A percentile compares a stretch with the other conserved stretches of the same genome.
Evolutionary conservation across 1,140 invertebrate genomes (phyloP).

Genomic region (Cyphomyrmex costatus): DNA sequence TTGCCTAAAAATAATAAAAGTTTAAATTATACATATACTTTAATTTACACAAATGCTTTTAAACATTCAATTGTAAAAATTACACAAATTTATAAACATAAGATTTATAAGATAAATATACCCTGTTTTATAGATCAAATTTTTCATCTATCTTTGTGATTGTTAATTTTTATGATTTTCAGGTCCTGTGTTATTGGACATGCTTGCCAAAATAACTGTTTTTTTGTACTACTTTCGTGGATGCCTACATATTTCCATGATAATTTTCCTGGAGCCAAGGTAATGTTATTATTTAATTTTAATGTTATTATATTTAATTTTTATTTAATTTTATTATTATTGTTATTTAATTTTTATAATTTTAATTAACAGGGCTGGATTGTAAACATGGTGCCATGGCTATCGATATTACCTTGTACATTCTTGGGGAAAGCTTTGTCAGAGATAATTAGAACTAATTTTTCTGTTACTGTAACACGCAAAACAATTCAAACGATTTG

Average conservation of each 20-base stretch:
- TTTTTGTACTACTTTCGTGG: conserved; percentile 92
- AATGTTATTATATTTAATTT: no score
- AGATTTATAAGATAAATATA: background rate
- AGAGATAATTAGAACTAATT: conserved; percentile 87
- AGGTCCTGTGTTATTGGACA: conserved; percentile 91
- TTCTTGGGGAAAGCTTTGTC: conserved; percentile 90
- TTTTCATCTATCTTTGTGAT: background rate
- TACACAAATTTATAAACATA: conserved; percentile 8
- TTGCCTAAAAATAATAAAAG: background rate
- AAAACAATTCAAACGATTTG: conserved; percentile 89
- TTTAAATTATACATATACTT: background rate
- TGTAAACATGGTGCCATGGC: conserved; percentile 92
- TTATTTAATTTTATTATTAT: no score
- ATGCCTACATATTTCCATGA: conserved; percentile 93
- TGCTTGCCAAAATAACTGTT: conserved; percentile 92
- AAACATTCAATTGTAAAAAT: conserved; percentile 48
- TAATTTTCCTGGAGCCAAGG: conserved; percentile 90
- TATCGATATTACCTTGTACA: conserved; percentile 90
- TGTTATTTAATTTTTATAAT: no score
- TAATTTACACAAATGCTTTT: background rate
- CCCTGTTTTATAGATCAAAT: conserved; percentile 5
- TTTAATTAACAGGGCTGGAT: conserved; percentile 87
- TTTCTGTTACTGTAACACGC: conserved; percentile 86
- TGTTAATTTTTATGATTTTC: conserved; percentile 75
- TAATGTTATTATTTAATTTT: conserved; percentile 67